phyloP scores from a whole-genome alignment of 2,888 invertebrate genomes.

The Morpho deidamia region DNA sequence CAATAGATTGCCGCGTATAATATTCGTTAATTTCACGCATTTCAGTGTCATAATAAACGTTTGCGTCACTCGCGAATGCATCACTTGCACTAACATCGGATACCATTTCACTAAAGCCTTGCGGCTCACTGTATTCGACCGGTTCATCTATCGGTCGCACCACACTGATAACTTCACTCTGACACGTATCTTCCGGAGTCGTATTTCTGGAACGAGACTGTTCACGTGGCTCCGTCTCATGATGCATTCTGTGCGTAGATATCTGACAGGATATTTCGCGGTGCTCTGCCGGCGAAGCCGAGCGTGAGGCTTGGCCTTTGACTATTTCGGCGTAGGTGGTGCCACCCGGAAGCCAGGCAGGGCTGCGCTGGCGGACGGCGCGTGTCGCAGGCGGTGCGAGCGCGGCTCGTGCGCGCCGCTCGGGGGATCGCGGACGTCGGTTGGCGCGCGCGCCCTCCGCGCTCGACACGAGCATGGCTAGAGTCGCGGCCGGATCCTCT shows the following conservation, averaged over 20 bases:
- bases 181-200: slow-evolving; percentile 27
- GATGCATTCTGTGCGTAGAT: slow-evolving; percentile 31
- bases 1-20: slow-evolving; percentile 29
- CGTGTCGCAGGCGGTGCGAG: slow-evolving; percentile 69
- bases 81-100: slow-evolving; percentile 61
- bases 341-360: slow-evolving; percentile 85
- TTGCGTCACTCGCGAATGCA: slow-evolving; percentile 41
- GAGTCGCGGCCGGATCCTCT: slow-evolving; percentile 80
- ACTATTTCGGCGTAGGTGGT: slow-evolving; percentile 90
- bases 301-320: slow-evolving; percentile 75
- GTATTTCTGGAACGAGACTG: slow-evolving; percentile 18
- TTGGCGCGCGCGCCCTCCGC: slow-evolving; percentile 49
- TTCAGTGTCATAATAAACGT: slow-evolving; percentile 34
- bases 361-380: slow-evolving; percentile 79
- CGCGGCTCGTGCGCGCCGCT: slow-evolving; percentile 76
- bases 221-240: slow-evolving; percentile 22
- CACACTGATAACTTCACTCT: slow-evolving; percentile 39
- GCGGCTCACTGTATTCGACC: slow-evolving; percentile 35
- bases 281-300: slow-evolving; percentile 49
- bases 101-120: slow-evolving; percentile 44
- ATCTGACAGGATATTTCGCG: slow-evolving; percentile 36
- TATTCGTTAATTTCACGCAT: slow-evolving; percentile 28
- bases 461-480: slow-evolving; percentile 54
- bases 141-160: slow-evolving; percentile 39
- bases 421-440: slow-evolving; percentile 74